phyloP scores from a whole-genome alignment of 2,797 vertebrate genomes.

The Propithecus perrieri region DNA sequence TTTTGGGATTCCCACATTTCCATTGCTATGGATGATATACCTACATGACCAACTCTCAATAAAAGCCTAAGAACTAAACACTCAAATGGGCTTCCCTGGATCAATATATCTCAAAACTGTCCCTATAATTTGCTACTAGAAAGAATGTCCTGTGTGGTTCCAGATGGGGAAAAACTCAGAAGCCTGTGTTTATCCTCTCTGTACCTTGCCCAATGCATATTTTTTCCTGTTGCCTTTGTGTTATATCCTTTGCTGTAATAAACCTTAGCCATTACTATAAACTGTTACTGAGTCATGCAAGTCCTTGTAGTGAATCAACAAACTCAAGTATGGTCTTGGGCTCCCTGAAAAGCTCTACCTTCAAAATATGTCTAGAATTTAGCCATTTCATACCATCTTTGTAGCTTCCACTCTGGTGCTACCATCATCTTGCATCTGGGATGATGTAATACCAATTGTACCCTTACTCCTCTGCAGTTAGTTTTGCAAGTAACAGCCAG shows the following conservation, averaged over 20 bases:
- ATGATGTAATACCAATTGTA: background rate
- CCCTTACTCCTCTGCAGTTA: background rate
- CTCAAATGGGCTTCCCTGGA: background rate
- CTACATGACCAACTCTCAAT: background rate
- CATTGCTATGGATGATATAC: background rate
- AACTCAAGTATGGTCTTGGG: background rate
- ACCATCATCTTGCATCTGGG: background rate
- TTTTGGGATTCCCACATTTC: background rate
- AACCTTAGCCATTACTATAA: background rate
- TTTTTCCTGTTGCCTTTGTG: background rate
- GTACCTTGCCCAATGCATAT: background rate
- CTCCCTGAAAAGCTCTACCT: background rate
- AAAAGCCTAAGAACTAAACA: background rate
- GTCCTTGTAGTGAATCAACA: background rate
- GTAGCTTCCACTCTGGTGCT: background rate
- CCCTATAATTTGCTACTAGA: background rate
- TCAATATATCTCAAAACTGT: background rate
- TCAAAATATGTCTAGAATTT: background rate
- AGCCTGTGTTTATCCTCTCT: background rate
- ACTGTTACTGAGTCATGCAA: background rate
- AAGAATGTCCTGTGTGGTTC: background rate
- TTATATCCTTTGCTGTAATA: background rate
- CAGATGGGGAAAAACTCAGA: background rate
- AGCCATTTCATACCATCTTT: background rate
- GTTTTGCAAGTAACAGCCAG: conserved; percentile 4